A percentile compares a stretch with the other conserved stretches of the same genome.
Conservation (phyloP, 2,888 invertebrate genomes). For the Sturmia bella region DNA sequence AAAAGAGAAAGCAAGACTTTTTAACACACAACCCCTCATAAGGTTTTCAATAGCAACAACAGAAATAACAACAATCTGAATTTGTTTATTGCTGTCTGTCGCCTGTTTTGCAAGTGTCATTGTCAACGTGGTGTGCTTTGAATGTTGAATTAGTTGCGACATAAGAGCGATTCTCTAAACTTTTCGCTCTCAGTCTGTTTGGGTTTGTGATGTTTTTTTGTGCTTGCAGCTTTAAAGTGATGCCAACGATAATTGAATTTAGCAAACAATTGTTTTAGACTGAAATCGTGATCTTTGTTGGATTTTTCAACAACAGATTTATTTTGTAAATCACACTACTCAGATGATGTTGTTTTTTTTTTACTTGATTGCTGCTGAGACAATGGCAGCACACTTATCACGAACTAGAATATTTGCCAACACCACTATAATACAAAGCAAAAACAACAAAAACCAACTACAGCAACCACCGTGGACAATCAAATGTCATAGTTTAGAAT, state of each 20-base stretch:
- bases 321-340: slow-evolving; percentile 60
- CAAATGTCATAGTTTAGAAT: slow-evolving; percentile 56
- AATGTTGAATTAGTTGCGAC: slow-evolving; percentile 62
- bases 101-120: slow-evolving; percentile 61
- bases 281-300: slow-evolving; percentile 67
- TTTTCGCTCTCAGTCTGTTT: slow-evolving; percentile 37
- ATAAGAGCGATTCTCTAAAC: slow-evolving; percentile 28
- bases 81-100: slow-evolving; percentile 35
- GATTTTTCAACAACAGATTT: slow-evolving; percentile 55
- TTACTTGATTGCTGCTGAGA: slow-evolving; percentile 31
- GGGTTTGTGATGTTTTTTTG: slow-evolving; percentile 16
- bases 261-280: slow-evolving; percentile 69
- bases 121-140: slow-evolving; percentile 68
- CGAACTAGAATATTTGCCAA: slow-evolving; percentile 37
- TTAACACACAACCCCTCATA: slow-evolving; percentile 44
- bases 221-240: slow-evolving; percentile 54
- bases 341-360: slow-evolving; percentile 24
- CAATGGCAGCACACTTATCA: slow-evolving; percentile 61
- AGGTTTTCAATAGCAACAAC: slow-evolving; percentile 40
- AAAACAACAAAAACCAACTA: slow-evolving; percentile 17
- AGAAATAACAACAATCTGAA: slow-evolving; percentile 13
- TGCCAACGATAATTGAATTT: slow-evolving; percentile 70
- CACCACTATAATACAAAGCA: no score
- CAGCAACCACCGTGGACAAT: slow-evolving; percentile 40
- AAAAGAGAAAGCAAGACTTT: slow-evolving; percentile 51